Evolutionary conservation across 2,888 invertebrate species (phyloP).

Genomic region (Ormyrus pomaceus): DNA sequence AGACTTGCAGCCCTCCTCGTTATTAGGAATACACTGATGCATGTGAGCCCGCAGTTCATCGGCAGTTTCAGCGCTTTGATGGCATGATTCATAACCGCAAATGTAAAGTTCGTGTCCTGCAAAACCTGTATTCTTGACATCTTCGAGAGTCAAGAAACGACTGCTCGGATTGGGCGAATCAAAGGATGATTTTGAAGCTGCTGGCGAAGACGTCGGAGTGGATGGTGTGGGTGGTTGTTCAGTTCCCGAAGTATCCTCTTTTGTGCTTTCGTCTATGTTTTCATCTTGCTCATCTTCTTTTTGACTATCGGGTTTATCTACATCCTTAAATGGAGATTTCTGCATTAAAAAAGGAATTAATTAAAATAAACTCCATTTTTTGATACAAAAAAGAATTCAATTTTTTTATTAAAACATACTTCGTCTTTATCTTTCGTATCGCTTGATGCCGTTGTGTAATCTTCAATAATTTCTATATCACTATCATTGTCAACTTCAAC

Average conservation of each 20-base stretch:
- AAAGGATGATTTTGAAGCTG: background rate
- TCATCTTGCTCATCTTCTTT: too few species aligned
- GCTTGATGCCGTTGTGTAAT: slow-evolving; percentile 53
- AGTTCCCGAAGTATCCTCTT: background rate
- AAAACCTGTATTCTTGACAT: slow-evolving; percentile 71
- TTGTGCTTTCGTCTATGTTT: too few species aligned
- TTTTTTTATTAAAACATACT: slow-evolving; percentile 2
- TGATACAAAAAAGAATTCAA: background rate
- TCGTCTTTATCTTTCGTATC: slow-evolving; percentile 15
- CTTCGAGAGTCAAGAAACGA: slow-evolving; percentile 64
- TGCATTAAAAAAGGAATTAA: background rate
- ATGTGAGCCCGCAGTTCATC: slow-evolving; percentile 74
- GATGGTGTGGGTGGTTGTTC: background rate
- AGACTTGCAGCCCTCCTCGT: slow-evolving; percentile 59
- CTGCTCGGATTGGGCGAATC: background rate
- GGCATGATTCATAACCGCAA: slow-evolving; percentile 77
- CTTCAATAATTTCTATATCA: slow-evolving; percentile 69
- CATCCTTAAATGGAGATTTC: too few species aligned
- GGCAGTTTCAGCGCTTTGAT: slow-evolving; percentile 69
- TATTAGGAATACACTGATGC: slow-evolving; percentile 69
- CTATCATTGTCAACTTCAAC: slow-evolving; percentile 64
- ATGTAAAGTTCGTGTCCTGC: slow-evolving; percentile 76
- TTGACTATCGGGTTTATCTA: too few species aligned
- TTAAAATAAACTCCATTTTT: background rate
- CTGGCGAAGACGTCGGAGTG: background rate